Base-by-base conservation (phyloP, 2,888 invertebrate genomes). In the Pollenia amentaria region DNA sequence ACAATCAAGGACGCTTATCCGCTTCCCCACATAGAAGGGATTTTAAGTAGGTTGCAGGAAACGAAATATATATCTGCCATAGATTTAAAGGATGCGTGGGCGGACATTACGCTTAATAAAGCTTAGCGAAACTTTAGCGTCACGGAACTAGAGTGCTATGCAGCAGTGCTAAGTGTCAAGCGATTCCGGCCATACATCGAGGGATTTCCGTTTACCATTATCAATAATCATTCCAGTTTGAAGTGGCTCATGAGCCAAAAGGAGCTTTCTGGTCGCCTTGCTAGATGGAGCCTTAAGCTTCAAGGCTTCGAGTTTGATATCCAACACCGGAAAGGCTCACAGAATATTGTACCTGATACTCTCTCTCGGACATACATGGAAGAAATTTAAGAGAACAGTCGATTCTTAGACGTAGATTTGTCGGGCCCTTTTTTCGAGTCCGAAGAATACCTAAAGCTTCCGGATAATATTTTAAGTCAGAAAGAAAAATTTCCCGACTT, bases 1-100 rank as follows among this genome's bases (percentile, higher is more conserved):
- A 67, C 67, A 8, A n/a, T 46, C 21, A 48, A 67, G 67, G 6
- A 84, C n/a, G 67, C 29, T 14, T 67, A 48, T 6, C n/a, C 48
- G 1, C 48, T 67, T 29, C 48, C 29, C 1, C 29, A 48, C 10
- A 67, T 67, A 48, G 51, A 69, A 7, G 38, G 72, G 9, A 67
- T 67, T 11, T 29, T 67, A n/a, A 67, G 67, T 11, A 8, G 44
- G 10, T n/a, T 72, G 11, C 57, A 79, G 7, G 78, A 87, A 0
- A 78, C 84, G 0, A 55, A 75, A n/a, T 87, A 53, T 21, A 87
- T 88, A 7, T 83, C 72, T 10, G 85, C 85, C n/a, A 72, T 88
- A 1, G 84, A 83, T 14, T n/a, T 83, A 0, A 87, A 84, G n/a
- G n/a, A n/a, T n/a, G n/a, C n/a, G n/a, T n/a, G n/a, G n/a, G n/a